Evolutionary conservation across 2,888 invertebrate genomes (phyloP).

Genomic region (Oeneis ivallda): DNA sequence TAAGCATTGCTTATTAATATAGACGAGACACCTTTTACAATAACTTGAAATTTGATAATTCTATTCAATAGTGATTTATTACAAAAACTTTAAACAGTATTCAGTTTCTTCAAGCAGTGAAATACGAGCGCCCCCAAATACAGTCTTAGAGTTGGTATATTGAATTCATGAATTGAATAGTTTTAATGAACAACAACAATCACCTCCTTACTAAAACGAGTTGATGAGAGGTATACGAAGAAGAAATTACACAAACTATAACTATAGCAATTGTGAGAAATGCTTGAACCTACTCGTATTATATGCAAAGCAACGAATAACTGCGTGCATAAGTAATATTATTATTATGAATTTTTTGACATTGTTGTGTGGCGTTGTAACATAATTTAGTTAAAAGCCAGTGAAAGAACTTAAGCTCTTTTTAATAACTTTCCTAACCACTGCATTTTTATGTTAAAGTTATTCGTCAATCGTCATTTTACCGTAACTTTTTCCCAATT

Average conservation of each 20-base stretch:
- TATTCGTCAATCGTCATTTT: too few species aligned
- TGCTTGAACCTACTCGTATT: slow-evolving; percentile 5
- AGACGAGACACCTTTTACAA: too few species aligned
- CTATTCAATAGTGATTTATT: too few species aligned
- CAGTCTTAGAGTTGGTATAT: too few species aligned
- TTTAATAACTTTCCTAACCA: neutral
- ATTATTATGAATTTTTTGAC: slow-evolving; percentile 3
- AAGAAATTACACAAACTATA: neutral
- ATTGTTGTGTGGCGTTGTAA: neutral
- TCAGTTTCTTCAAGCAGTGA: too few species aligned
- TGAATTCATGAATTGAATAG: neutral
- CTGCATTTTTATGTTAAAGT: neutral
- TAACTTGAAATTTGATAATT: too few species aligned
- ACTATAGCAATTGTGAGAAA: slow-evolving; percentile 3
- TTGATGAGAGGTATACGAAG: neutral
- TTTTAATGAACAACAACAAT: neutral
- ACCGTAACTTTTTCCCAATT: too few species aligned
- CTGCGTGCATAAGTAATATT: neutral
- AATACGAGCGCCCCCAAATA: too few species aligned
- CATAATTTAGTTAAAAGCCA: neutral
- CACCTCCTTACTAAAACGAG: neutral
- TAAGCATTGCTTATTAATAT: too few species aligned
- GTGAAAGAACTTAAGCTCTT: neutral
- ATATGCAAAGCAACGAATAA: slow-evolving; percentile 18
- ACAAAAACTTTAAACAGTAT: too few species aligned